These are phyloP conservation scores for Philonicus albiceps DNA, from an alignment of 2,888 invertebrate species.

Conservation along the genomic window DNA sequence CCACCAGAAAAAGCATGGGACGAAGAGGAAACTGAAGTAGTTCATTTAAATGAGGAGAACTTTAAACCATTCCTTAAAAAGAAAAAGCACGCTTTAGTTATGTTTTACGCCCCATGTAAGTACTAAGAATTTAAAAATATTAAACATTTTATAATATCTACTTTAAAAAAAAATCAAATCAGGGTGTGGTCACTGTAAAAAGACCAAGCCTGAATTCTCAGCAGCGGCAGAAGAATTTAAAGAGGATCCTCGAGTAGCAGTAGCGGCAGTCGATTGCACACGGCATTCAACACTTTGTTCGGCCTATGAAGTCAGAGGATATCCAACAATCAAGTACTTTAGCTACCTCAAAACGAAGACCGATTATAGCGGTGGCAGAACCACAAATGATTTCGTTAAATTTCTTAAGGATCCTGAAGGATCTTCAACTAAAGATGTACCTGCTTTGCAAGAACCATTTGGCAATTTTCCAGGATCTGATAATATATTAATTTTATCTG, in stretches of 20 bases:
- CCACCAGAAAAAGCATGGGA: constrained; percentile 83
- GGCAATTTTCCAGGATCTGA: constrained; percentile 62
- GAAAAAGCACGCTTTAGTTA: constrained; percentile 85
- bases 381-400: constrained; percentile 66
- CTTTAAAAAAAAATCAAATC: constrained; percentile 7
- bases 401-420: constrained; percentile 53
- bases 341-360: constrained; percentile 76
- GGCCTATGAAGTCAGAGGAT: constrained; percentile 77
- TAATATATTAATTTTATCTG: constrained; percentile 64
- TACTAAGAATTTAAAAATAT: constrained; percentile 51
- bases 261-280: constrained; percentile 87
- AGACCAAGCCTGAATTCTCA: constrained; percentile 82
- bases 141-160: background rate
- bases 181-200: constrained; percentile 94
- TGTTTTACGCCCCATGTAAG: constrained; percentile 94
- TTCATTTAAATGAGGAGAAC: constrained; percentile 76
- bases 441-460: constrained; percentile 62
- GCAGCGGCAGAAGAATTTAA: constrained; percentile 77
- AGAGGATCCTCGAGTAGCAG: constrained; percentile 78
- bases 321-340: constrained; percentile 87
- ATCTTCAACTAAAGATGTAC: constrained; percentile 46
- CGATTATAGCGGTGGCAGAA: constrained; percentile 78
- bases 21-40: constrained; percentile 77
- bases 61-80: constrained; percentile 81
- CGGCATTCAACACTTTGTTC: constrained; percentile 71